Conservation (phyloP, 1,140 invertebrate genomes). For the Caerostris extrusa region DNA sequence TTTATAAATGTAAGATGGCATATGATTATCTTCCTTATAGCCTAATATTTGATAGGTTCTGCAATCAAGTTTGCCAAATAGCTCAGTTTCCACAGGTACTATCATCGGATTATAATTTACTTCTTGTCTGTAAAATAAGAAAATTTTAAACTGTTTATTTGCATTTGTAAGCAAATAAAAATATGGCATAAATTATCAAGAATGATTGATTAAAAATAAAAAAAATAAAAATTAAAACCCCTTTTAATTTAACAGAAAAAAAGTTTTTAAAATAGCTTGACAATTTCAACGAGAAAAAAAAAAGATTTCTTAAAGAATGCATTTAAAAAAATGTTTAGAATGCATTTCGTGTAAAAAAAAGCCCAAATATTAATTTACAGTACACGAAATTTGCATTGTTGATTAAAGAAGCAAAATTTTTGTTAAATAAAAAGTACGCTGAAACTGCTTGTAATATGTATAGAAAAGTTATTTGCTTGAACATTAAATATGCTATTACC, state of each 20-base stretch:
- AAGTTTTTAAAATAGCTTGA: no score
- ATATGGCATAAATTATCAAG: no score
- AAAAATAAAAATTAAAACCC: no score
- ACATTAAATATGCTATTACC: background rate
- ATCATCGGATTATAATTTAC: background rate
- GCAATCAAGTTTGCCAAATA: background rate
- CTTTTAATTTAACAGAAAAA: no score
- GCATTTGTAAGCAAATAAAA: no score
- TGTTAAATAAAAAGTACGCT: background rate
- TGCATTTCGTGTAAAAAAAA: background rate
- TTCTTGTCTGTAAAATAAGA: conserved; percentile 66
- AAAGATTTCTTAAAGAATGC: background rate
- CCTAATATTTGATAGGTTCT: conserved; percentile 38
- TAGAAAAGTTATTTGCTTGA: background rate
- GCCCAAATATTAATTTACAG: background rate
- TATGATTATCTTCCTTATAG: background rate
- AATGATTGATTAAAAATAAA: no score
- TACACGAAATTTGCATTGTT: background rate
- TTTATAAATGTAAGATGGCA: conserved; percentile 62
- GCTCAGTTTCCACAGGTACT: conserved; percentile 7
- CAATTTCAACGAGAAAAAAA: no score
- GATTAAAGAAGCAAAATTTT: background rate
- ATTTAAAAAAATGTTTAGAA: no score
- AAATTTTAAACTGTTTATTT: background rate
- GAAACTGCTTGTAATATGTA: no score